Percentiles rank a stretch among this genome's conserved stretches.
phyloP scores from a whole-genome alignment of 2,888 invertebrate genomes.

The Erynnis tages region DNA sequence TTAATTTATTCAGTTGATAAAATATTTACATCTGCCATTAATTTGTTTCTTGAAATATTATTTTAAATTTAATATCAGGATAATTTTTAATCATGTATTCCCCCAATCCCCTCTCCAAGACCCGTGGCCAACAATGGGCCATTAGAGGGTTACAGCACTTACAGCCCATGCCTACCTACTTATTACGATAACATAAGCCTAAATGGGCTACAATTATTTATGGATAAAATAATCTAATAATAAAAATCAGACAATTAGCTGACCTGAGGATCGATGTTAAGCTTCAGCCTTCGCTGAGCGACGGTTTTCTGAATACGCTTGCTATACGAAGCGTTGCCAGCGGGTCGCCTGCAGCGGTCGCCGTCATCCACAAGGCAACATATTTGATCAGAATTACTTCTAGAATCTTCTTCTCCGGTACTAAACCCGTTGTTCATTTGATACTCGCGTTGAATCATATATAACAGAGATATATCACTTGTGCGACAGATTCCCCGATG shows the following conservation, averaged over 20 bases:
- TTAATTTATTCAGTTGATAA: too few species aligned
- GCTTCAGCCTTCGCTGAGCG: conserved; percentile 92
- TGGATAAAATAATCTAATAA: neutral
- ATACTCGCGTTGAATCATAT: conserved; percentile 81
- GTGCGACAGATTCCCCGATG: conserved; percentile 54
- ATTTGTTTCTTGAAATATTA: too few species aligned
- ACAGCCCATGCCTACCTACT: too few species aligned
- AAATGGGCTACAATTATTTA: neutral
- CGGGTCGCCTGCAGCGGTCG: conserved; percentile 91
- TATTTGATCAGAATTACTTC: conserved; percentile 92
- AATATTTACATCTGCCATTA: too few species aligned
- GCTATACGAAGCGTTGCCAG: conserved; percentile 97
- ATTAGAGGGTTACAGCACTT: too few species aligned
- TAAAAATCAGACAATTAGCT: conserved; percentile 19
- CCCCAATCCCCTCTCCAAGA: too few species aligned
- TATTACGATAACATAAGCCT: neutral
- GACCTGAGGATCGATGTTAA: conserved; percentile 88
- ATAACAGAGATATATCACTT: conserved; percentile 66
- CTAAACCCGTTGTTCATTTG: conserved; percentile 93
- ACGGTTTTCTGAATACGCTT: conserved; percentile 98
- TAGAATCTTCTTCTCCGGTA: conserved; percentile 94
- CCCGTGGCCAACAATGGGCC: too few species aligned
- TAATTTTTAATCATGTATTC: too few species aligned
- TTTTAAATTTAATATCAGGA: too few species aligned
- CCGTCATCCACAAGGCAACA: conserved; percentile 96